Evolutionary conservation across 2,888 invertebrate species (phyloP).

Genomic region (Agrotis segetum): DNA sequence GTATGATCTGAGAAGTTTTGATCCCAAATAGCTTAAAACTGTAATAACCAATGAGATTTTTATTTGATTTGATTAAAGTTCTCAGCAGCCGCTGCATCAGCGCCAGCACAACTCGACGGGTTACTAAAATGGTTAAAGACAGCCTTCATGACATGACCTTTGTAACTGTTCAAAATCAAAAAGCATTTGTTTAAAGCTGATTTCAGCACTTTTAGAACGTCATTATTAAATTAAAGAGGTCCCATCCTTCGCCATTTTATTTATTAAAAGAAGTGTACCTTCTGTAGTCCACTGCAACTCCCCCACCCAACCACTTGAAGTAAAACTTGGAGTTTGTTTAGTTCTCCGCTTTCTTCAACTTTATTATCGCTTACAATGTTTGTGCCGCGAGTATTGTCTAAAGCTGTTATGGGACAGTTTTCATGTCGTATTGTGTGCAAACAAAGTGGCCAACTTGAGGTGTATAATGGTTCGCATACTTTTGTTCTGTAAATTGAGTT

Average conservation of each 20-base stretch:
- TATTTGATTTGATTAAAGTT: not conserved
- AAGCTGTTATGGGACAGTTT: constrained; percentile 58
- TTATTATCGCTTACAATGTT: constrained; percentile 60
- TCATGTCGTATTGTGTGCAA: constrained; percentile 55
- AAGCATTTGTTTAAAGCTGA: too few species aligned
- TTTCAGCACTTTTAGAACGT: too few species aligned
- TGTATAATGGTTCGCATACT: constrained; percentile 28
- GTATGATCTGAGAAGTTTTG: too few species aligned
- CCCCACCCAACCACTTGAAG: constrained; percentile 47
- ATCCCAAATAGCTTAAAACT: too few species aligned
- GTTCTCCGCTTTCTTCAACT: constrained; percentile 60
- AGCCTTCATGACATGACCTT: too few species aligned
- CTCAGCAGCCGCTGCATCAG: not conserved
- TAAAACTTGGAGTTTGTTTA: constrained; percentile 57
- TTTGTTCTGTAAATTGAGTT: constrained; percentile 22
- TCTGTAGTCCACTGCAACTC: not conserved
- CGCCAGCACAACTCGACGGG: not conserved
- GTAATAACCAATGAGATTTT: too few species aligned
- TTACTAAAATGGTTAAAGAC: too few species aligned
- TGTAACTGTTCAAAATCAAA: too few species aligned
- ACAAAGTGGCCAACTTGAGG: constrained; percentile 35
- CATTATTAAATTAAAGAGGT: too few species aligned
- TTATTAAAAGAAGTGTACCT: not conserved
- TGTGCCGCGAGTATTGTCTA: constrained; percentile 48
- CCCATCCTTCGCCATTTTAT: too few species aligned